These are phyloP conservation scores for Hydractinia symbiolongicarpus DNA, from an alignment of 30 jellyfish, hydroid and myxozoan species.

Conservation along the genomic window DNA sequence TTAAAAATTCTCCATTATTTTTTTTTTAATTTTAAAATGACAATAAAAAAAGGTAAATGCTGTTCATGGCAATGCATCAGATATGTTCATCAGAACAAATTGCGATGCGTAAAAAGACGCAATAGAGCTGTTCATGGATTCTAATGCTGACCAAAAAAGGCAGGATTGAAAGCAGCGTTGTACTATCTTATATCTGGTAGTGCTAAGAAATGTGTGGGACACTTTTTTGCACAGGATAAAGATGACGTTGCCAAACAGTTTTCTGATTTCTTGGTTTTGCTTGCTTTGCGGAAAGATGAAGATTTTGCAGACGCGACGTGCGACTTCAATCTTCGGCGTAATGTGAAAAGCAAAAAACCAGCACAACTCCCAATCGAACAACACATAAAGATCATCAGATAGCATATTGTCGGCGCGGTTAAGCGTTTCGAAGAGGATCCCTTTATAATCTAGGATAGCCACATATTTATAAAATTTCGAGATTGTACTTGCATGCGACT, in stretches of 20 bases:
- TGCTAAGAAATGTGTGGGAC: slow-evolving; percentile 7
- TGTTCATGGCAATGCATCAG: slow-evolving; percentile 5
- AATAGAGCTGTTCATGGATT: slow-evolving; percentile 13
- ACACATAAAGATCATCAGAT: slow-evolving; percentile 1
- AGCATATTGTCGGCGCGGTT: background rate
- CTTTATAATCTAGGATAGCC: slow-evolving; percentile 2
- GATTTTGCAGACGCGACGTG: slow-evolving; percentile 23
- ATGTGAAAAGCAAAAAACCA: slow-evolving; percentile 20
- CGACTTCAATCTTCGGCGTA: slow-evolving; percentile 1
- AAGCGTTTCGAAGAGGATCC: background rate
- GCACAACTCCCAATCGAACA: slow-evolving; percentile 24
- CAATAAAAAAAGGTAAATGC: background rate
- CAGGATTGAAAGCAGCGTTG: background rate
- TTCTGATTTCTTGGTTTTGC: slow-evolving; percentile 13
- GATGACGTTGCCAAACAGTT: slow-evolving; percentile 13
- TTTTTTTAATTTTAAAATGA: no score
- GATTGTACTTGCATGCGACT: slow-evolving; percentile 7
- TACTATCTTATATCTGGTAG: background rate
- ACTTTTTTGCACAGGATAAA: background rate
- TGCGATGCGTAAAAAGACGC: slow-evolving; percentile 1
- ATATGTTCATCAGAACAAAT: slow-evolving; percentile 19
- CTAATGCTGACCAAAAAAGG: background rate
- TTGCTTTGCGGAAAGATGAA: slow-evolving; percentile 4
- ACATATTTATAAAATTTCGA: background rate
- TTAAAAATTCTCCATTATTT: no score